Evolutionary conservation across 2,888 invertebrate genomes (phyloP).

Genomic region (Thymelicus acteon): DNA sequence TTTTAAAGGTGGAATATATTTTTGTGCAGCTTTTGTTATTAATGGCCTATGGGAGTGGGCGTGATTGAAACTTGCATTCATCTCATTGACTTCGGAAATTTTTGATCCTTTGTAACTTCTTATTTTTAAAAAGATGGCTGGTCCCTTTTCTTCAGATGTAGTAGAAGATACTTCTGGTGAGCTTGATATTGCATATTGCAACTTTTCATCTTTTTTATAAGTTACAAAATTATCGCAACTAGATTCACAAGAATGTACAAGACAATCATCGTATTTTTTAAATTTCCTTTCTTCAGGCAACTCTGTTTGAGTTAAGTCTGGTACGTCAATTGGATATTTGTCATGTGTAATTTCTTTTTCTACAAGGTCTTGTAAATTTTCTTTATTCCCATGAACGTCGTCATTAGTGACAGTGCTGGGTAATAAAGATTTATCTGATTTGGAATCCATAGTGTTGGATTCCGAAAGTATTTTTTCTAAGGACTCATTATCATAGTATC

Average conservation of each 20-base stretch:
- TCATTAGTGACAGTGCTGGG: slow-evolving; percentile 22
- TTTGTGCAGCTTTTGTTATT: slow-evolving; percentile 80
- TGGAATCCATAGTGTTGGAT: slow-evolving; percentile 40
- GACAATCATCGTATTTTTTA: slow-evolving; percentile 45
- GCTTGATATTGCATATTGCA: slow-evolving; percentile 57
- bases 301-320: slow-evolving; percentile 1
- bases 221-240: slow-evolving; percentile 58
- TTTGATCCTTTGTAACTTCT: slow-evolving; percentile 71
- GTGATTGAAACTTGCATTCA: slow-evolving; percentile 46
- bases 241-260: slow-evolving; percentile 60
- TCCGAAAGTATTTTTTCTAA: slow-evolving; percentile 60
- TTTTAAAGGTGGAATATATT: slow-evolving; percentile 79
- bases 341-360: slow-evolving; percentile 41
- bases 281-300: slow-evolving; percentile 39
- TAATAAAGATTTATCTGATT: slow-evolving; percentile 24
- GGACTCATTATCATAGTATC: slow-evolving; percentile 56
- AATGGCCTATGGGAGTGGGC: slow-evolving; percentile 66
- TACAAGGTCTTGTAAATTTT: slow-evolving; percentile 39
- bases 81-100: slow-evolving; percentile 67
- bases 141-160: slow-evolving; percentile 74
- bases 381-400: slow-evolving; percentile 44
- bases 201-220: slow-evolving; percentile 51
- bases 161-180: slow-evolving; percentile 80
- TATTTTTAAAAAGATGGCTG: slow-evolving; percentile 73
- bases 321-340: slow-evolving; percentile 9